Evolutionary conservation across 64 coral and sea anemone genomes (phyloP).

Genomic region (Montipora sp.): DNA sequence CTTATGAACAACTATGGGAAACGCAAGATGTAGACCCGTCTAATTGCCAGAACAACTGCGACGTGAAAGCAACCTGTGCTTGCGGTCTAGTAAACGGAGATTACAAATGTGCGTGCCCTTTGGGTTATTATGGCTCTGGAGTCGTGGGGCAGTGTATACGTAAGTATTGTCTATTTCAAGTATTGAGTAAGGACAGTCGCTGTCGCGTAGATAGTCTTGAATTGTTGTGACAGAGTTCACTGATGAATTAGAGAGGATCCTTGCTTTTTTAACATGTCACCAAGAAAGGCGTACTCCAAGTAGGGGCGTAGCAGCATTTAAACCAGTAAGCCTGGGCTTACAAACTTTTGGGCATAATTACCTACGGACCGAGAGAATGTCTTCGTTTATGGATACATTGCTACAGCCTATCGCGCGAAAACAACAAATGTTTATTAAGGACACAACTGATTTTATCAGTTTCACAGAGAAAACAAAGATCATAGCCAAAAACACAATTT

Average conservation of each 20-base stretch:
- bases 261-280: too few species aligned
- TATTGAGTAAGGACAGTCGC: too few species aligned
- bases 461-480: background rate
- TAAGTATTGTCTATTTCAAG: conserved; percentile 1
- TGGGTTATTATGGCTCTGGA: conserved; percentile 66
- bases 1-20: conserved; percentile 75
- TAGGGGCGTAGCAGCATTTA: too few species aligned
- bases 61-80: conserved; percentile 35
- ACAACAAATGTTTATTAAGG: background rate
- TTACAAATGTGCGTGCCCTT: conserved; percentile 78
- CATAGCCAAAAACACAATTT: too few species aligned
- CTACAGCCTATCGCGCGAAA: background rate
- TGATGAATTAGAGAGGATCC: too few species aligned
- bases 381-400: background rate
- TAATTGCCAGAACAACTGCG: conserved; percentile 60
- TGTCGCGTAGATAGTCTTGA: too few species aligned
- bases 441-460: background rate
- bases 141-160: conserved; percentile 44
- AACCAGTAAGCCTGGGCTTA: too few species aligned
- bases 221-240: too few species aligned
- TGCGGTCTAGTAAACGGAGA: conserved; percentile 86
- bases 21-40: conserved; percentile 21
- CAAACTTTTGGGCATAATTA: too few species aligned
- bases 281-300: too few species aligned
- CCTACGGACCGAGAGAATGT: background rate